A percentile compares a stretch with the other conserved stretches of the same genome.
phyloP scores from a whole-genome alignment of 2,888 invertebrate species.

The Gymnosoma rotundatum region DNA sequence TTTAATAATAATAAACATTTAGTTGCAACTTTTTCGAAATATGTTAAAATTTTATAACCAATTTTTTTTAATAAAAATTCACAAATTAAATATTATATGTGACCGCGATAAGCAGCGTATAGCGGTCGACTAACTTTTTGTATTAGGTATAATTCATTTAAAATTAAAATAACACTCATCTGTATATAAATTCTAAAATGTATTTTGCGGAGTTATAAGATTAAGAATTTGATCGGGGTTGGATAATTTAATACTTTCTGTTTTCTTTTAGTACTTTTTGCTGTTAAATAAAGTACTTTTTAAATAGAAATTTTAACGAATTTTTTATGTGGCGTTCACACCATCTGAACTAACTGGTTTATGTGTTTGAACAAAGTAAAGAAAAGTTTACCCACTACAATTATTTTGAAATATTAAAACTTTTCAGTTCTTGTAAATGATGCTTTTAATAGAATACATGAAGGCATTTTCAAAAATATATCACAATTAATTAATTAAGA shows the following conservation, averaged over 20 bases:
- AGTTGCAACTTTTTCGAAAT: not conserved
- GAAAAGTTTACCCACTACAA: too few relatives aligned
- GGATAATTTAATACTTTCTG: not conserved
- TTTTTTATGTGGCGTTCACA: too few relatives aligned
- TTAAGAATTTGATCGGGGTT: conserved; percentile 15
- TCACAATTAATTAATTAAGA: too few relatives aligned
- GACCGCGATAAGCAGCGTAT: conserved; percentile 15
- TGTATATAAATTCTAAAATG: conserved; percentile 22
- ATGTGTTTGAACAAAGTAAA: too few relatives aligned
- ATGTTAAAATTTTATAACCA: not conserved
- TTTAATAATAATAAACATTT: not conserved
- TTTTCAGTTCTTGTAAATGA: too few relatives aligned
- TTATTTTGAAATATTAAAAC: too few relatives aligned
- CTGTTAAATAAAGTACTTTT: not conserved
- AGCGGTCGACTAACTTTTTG: conserved; percentile 39
- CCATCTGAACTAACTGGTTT: too few relatives aligned
- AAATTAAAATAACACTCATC: not conserved
- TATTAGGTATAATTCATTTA: conserved; percentile 16
- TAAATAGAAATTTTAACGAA: too few relatives aligned
- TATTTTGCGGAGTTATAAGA: conserved; percentile 30
- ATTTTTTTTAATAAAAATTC: not conserved
- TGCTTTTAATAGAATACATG: too few relatives aligned
- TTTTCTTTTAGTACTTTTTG: not conserved
- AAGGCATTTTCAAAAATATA: too few relatives aligned
- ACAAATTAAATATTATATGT: not conserved